Evolutionary conservation across 2,113 vertebrate species (phyloP).

Genomic region (Sinocyclocheilus anshuiensis): DNA sequence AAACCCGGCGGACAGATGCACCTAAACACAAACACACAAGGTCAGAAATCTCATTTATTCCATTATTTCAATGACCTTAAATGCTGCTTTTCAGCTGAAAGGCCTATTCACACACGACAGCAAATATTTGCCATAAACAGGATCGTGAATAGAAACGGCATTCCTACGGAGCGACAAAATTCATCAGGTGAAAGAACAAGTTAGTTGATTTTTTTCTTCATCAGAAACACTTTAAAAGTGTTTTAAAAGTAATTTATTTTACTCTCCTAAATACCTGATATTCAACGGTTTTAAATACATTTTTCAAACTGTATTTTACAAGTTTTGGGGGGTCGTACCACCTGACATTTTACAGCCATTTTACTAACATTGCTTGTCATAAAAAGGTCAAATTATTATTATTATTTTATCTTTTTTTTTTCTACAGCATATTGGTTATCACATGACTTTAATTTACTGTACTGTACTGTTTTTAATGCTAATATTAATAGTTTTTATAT

Average conservation of each 20-base stretch:
- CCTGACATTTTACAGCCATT: background rate
- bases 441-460: background rate
- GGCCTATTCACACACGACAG: background rate
- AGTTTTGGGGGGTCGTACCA: background rate
- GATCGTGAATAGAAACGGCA: background rate
- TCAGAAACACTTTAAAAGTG: background rate
- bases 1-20: slow-evolving; percentile 89
- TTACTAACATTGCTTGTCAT: background rate
- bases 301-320: too few species aligned
- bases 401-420: background rate
- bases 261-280: background rate
- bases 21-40: slow-evolving; percentile 67
- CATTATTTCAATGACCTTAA: background rate
- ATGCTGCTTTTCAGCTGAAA: background rate
- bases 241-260: too few species aligned
- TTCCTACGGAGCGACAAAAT: background rate
- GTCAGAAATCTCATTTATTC: background rate
- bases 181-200: background rate
- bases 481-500: too few species aligned
- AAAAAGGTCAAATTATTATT: background rate
- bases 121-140: slow-evolving; percentile 10
- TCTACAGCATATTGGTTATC: background rate
- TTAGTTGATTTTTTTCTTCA: background rate
- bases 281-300: background rate
- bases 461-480: too few species aligned